phyloP scores from a whole-genome alignment of 1,140 invertebrate species.

The Drosophila biarmipes region DNA sequence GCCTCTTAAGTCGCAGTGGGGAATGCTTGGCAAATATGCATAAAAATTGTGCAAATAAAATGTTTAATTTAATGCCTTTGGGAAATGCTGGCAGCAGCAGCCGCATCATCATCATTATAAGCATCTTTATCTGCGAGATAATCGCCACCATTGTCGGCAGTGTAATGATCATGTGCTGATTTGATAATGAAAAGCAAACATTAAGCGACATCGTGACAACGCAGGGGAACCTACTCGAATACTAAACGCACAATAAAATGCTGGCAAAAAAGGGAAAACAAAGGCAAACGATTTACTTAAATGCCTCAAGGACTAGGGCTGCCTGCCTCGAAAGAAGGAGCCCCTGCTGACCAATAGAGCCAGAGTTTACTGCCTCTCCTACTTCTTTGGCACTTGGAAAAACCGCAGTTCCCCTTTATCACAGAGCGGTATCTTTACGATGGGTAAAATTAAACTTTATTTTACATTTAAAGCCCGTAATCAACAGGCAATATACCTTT shows the following conservation, averaged over 20 bases:
- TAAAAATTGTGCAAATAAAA: conserved; percentile 48
- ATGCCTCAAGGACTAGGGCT: conserved; percentile 14
- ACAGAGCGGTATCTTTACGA: not conserved
- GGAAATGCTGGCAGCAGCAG: conserved; percentile 21
- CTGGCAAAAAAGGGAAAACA: conserved; percentile 14
- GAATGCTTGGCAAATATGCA: conserved; percentile 54
- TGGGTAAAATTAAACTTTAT: not conserved
- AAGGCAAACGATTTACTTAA: conserved; percentile 28
- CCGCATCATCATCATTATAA: conserved; percentile 19
- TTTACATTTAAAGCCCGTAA: not conserved
- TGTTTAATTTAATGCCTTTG: conserved; percentile 61
- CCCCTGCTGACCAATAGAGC: conserved; percentile 67
- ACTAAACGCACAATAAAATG: conserved; percentile 66
- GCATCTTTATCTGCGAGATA: conserved; percentile 34
- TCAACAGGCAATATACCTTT: not conserved
- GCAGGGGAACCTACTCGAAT: conserved; percentile 45
- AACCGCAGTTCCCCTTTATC: not conserved
- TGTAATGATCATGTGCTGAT: conserved; percentile 78
- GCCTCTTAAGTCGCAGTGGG: conserved; percentile 11
- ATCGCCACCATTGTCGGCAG: conserved; percentile 57
- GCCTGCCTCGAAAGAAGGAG: conserved; percentile 7
- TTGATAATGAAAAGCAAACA: conserved; percentile 82
- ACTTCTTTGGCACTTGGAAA: conserved; percentile 1
- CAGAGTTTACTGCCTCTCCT: conserved; percentile 17
- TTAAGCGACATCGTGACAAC: conserved; percentile 56